Base-by-base conservation (phyloP, 2,113 vertebrate genomes). In the Heterotis niloticus region DNA sequence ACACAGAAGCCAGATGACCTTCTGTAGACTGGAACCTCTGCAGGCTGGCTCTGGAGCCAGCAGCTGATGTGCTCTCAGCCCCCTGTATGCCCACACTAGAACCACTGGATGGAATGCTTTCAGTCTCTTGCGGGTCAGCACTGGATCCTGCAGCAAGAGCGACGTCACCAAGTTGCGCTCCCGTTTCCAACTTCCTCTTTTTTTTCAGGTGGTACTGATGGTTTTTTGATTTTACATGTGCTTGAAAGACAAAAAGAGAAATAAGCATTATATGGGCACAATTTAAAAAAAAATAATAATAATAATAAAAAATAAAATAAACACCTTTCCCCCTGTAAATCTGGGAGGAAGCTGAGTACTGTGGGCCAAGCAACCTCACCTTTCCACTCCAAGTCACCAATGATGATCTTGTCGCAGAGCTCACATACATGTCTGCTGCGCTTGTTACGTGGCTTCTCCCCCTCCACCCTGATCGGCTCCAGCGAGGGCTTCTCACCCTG, bases 341-440 rank as follows among this genome's bases (percentile, higher is more conserved):
- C 34, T 44, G 34, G 34, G 34, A 44, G 34, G 34, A 44, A 68
- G 60, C 64, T 24, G n/a, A 12, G 64, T 26, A 1, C 26, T 14
- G 64, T 10, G 64, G 14, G 64, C 18, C 10, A 18, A 0, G 16
- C 14, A 11, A 0, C 1, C 89, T 90, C 81, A 99, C 98, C 98
- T 90, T 92, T 90, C 97, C 98, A 99, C 86, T 99, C 95, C 70
- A 93, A 88, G 87, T 99, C 97, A 9, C 98, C 97, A 0, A 98
- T 93, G 90, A 99, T 97, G 77, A 98, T 82, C 59, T 94, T 94
- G 83, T 91, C 84, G 3, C 98, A 99, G 51, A 93, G 81, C 26
- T 96, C 93, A 54, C 98, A 99, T 10, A 86, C 64, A 7, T 88
- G 93, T 0, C 78, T 87, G 75, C 91, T 95, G 59, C 94, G 88